Evolutionary conservation across 1,140 invertebrate species (phyloP).

Genomic region (Heterodera schachtii): DNA sequence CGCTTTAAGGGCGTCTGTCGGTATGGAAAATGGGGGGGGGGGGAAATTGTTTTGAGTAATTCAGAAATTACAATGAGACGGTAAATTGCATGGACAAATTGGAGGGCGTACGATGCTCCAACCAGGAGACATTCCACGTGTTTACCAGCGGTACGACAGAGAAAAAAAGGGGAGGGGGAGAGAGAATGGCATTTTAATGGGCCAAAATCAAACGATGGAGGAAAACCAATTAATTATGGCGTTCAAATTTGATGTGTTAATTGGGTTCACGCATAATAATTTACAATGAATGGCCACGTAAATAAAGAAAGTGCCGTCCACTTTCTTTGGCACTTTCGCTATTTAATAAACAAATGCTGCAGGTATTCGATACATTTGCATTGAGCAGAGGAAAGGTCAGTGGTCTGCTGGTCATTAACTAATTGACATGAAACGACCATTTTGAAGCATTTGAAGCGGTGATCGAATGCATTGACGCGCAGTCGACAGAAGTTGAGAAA

Average conservation of each 20-base stretch:
- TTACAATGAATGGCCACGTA: no score
- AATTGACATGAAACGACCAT: background rate
- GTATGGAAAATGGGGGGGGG: slow-evolving; percentile 1
- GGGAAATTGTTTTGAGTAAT: slow-evolving; percentile 11
- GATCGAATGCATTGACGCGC: slow-evolving; percentile 39
- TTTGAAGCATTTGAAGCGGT: slow-evolving; percentile 34
- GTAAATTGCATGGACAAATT: slow-evolving; percentile 30
- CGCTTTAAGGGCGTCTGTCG: slow-evolving; percentile 32
- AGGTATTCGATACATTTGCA: slow-evolving; percentile 33
- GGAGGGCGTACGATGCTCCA: slow-evolving; percentile 21
- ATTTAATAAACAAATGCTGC: background rate
- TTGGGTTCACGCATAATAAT: no score
- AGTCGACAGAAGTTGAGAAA: slow-evolving; percentile 26
- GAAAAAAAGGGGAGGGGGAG: no score
- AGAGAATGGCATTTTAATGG: no score
- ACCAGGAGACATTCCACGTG: slow-evolving; percentile 38
- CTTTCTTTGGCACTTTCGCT: no score
- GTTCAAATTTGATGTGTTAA: no score
- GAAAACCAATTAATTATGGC: no score
- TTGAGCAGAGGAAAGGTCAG: slow-evolving; percentile 33
- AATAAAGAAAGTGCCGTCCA: no score
- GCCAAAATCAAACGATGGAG: no score
- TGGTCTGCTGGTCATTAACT: background rate
- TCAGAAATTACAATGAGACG: slow-evolving; percentile 38
- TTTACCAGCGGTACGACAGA: slow-evolving; percentile 28